These are phyloP conservation scores for Ophion slaviceki DNA, from an alignment of 2,888 invertebrate genomes.

Conservation along the genomic window DNA sequence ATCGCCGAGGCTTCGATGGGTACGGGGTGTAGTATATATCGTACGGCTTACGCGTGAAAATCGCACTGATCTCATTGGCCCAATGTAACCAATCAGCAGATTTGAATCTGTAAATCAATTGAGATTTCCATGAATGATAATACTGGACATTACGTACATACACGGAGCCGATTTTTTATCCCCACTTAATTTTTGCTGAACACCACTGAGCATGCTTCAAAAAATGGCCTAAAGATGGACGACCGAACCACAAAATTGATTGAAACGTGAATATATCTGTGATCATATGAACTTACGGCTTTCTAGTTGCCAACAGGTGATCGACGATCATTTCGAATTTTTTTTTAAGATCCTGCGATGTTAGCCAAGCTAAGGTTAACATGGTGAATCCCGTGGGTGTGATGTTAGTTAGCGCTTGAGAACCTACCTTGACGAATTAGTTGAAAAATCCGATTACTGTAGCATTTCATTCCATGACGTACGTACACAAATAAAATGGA, in stretches of 20 bases:
- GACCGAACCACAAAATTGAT: not conserved
- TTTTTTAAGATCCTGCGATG: not conserved
- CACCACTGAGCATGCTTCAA: not conserved
- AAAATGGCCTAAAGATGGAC: not conserved
- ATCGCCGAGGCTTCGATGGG: too few species aligned
- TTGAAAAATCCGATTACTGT: not conserved
- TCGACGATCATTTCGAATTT: slow-evolving; percentile 14
- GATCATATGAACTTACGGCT: not conserved
- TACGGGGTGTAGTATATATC: too few species aligned
- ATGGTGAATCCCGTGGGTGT: not conserved
- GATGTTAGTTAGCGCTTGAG: not conserved
- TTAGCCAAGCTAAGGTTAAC: not conserved
- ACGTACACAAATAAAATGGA: too few species aligned
- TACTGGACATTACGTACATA: too few species aligned
- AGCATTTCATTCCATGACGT: not conserved
- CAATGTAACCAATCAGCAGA: too few species aligned
- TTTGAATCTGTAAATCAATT: too few species aligned
- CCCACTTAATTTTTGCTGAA: not conserved
- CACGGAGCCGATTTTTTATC: not conserved
- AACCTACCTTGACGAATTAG: not conserved
- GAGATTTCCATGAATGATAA: not conserved
- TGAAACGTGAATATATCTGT: not conserved
- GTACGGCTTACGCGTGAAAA: too few species aligned
- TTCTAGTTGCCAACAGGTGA: not conserved
- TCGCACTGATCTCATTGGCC: too few species aligned